Evolutionary conservation across 2,797 vertebrate genomes (phyloP).

Genomic region (Tauraco hartlaubi): DNA sequence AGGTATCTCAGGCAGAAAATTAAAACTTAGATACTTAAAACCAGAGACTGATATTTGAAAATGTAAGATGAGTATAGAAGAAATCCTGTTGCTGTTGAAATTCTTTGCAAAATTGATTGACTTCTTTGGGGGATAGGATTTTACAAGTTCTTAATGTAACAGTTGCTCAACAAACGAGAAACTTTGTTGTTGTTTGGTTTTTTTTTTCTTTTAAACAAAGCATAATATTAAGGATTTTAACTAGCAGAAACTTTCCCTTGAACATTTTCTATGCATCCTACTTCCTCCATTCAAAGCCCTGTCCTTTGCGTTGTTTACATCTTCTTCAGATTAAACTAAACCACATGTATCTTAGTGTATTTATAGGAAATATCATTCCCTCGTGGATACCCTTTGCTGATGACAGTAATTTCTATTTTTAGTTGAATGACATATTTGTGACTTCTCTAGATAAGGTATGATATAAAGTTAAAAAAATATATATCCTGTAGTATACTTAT

Average conservation of each 20-base stretch:
- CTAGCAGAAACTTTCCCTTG: neutral
- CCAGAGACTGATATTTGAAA: neutral
- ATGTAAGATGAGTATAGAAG: neutral
- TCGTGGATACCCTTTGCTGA: neutral
- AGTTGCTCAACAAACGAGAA: neutral
- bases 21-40: neutral
- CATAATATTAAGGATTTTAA: neutral
- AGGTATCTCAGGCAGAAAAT: neutral
- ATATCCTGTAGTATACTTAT: neutral
- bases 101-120: neutral
- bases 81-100: neutral
- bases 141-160: neutral
- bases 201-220: neutral
- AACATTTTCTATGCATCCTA: neutral
- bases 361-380: conserved; percentile 43
- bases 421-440: neutral
- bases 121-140: neutral
- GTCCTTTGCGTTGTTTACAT: neutral
- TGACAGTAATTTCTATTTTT: conserved; percentile 43
- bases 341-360: conserved; percentile 21
- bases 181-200: neutral
- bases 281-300: neutral
- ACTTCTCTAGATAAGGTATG: neutral
- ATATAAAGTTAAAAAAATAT: neutral
- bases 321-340: conserved; percentile 5